phyloP scores from a whole-genome alignment of 2,113 vertebrate genomes.

The Dicrurus megarhynchus region DNA sequence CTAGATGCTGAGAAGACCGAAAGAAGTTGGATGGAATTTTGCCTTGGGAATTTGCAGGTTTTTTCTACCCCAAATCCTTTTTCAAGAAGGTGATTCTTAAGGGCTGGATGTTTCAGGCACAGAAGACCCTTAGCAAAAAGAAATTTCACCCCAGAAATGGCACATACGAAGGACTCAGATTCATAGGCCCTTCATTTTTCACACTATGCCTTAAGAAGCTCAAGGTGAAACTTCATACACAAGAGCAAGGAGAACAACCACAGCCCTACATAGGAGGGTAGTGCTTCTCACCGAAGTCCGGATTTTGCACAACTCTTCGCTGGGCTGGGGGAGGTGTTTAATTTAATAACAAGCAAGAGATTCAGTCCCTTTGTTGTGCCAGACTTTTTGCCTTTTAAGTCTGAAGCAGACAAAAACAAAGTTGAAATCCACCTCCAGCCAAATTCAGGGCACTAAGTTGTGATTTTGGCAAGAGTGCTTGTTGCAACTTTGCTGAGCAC shows the following conservation, averaged over 20 bases:
- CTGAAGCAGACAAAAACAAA: constrained; percentile 4
- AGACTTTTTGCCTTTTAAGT: constrained; percentile 1
- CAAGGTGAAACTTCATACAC: not conserved
- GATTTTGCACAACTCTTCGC: not conserved
- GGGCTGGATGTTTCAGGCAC: not conserved
- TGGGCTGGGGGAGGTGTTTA: not conserved
- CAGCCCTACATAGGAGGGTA: not conserved
- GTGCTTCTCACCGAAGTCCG: not conserved
- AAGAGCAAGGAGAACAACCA: not conserved
- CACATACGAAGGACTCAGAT: not conserved
- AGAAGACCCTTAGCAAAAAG: not conserved
- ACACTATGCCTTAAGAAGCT: not conserved
- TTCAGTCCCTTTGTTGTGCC: not conserved
- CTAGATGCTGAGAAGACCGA: too few species aligned
- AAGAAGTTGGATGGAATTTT: not conserved
- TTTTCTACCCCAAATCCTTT: not conserved
- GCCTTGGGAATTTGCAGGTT: accelerated
- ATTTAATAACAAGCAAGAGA: not conserved
- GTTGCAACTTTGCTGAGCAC: not conserved
- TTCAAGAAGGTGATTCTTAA: not conserved
- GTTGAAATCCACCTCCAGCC: constrained; percentile 25
- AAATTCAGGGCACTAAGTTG: not conserved
- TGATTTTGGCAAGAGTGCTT: not conserved
- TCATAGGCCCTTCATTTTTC: not conserved
- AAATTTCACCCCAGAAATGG: not conserved